Percentiles rank a stretch among this genome's conserved stretches.
phyloP scores from a whole-genome alignment of 2,888 invertebrate genomes.

The Aphodius granarius region DNA sequence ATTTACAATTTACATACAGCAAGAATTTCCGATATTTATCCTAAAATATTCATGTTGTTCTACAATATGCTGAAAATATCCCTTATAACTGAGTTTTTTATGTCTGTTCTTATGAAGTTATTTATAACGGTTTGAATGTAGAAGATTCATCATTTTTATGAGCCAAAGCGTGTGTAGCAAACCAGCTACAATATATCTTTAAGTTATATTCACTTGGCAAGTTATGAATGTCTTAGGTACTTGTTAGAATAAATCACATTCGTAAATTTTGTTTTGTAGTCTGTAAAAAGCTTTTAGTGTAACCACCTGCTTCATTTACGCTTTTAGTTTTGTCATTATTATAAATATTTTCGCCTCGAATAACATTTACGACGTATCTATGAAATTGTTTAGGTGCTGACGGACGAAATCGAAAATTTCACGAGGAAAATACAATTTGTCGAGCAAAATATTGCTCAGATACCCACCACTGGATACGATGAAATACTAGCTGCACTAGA shows the following conservation, averaged over 20 bases:
- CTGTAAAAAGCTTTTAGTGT: slow-evolving; percentile 7
- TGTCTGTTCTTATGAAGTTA: no score
- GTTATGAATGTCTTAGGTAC: neutral
- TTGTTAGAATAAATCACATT: neutral
- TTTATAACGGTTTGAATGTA: no score
- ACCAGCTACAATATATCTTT: neutral
- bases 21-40: no score
- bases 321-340: neutral
- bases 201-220: neutral
- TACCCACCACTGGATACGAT: slow-evolving; percentile 72
- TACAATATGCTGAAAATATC: no score
- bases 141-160: no score
- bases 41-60: no score
- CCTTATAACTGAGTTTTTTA: no score
- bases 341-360: neutral
- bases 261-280: neutral
- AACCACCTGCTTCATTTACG: neutral
- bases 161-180: no score
- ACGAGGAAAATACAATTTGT: slow-evolving; percentile 46
- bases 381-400: slow-evolving; percentile 22
- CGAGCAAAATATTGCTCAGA: slow-evolving; percentile 63
- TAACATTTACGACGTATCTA: neutral
- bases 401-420: slow-evolving; percentile 18
- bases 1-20: no score
- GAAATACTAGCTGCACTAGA: slow-evolving; percentile 71